Evolutionary conservation across 2,888 invertebrate genomes (phyloP), one percentile per base, ranked within the genome.

Genomic region (Ypsolopha sequella): DNA sequence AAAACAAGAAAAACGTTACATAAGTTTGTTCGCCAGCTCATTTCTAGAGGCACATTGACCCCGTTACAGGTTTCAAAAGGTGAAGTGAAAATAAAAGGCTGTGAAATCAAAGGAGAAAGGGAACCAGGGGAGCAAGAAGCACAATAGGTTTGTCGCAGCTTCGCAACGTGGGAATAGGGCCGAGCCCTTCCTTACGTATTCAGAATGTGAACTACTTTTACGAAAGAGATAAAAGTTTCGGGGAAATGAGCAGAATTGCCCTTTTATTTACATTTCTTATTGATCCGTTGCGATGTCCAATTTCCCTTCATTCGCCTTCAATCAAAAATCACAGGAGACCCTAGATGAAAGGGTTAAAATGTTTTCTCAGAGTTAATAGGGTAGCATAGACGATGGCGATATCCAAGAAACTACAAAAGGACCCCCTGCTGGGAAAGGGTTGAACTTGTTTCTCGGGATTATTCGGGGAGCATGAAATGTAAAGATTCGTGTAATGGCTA

Each of bases 1-100:
- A 14, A 14, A 35, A 36, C 1, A 47, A 47, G 36, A 14, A 47
- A 47, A 47, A 47, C 36, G 36, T 36, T 36, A 36, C 36, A 43
- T 9, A 24, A 24, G 2, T 24, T 24, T 3, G 24, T 24, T 9
- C 39, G 6, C 55, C 60, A 64, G 64, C 58, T 70, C 68, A 68
- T 74, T 70, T 65, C n/a, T 63, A 60, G 58, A 60, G 65, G 62
- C 70, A 65, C 66, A 66, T 63, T 76, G 74, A 74, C 76, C 76
- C 60, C 65, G 59, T 71, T 77, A 66, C 60, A 41, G 52, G 54
- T 59, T 57, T 54, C 57, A 58, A 63, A 64, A 70, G 66, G 67
- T 68, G 65, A 61, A 59, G 60, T 59, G 66, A 55, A 65, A 67
- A 66, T 67, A 69, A 72, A 68, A 63, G 64, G 58, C 65, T 60